Evolutionary conservation across 92 coral and sea anemone species (phyloP).

Genomic region (Porites cylindrica): DNA sequence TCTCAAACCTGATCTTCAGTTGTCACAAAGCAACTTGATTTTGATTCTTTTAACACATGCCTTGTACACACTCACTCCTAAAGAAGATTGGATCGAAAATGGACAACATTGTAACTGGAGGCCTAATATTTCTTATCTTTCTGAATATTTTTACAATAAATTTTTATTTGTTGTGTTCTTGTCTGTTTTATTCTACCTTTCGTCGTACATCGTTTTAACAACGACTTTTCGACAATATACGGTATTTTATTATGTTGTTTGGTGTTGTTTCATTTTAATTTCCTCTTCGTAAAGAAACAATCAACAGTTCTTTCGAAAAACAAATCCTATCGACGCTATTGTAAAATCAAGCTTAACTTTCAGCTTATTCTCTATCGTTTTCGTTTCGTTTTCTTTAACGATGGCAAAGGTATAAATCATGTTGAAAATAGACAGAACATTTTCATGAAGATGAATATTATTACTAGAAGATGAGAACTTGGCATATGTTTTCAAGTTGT

Average conservation of each 20-base stretch:
- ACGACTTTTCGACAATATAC: background rate
- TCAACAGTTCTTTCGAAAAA: background rate
- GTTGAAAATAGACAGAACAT: background rate
- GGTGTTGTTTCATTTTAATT: background rate
- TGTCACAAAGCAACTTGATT: slow-evolving; percentile 4
- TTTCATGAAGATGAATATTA: background rate
- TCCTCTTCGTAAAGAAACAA: slow-evolving; percentile 1
- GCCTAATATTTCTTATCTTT: background rate
- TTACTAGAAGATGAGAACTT: slow-evolving; percentile 25
- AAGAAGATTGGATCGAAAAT: background rate
- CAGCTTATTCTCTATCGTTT: background rate
- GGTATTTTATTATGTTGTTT: background rate
- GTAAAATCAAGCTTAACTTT: background rate
- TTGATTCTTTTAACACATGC: background rate
- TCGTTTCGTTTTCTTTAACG: background rate
- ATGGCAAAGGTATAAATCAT: background rate
- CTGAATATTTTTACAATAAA: background rate
- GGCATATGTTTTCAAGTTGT: slow-evolving; percentile 41
- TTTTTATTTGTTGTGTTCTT: background rate
- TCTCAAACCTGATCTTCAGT: slow-evolving; percentile 25
- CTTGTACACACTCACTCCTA: background rate
- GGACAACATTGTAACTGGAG: background rate
- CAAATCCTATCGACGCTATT: background rate
- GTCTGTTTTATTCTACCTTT: slow-evolving; percentile 1
- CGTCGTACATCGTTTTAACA: background rate